These are phyloP conservation scores for Paratilapia polleni DNA, from an alignment of 2,113 vertebrate species.

Conservation along the genomic window DNA sequence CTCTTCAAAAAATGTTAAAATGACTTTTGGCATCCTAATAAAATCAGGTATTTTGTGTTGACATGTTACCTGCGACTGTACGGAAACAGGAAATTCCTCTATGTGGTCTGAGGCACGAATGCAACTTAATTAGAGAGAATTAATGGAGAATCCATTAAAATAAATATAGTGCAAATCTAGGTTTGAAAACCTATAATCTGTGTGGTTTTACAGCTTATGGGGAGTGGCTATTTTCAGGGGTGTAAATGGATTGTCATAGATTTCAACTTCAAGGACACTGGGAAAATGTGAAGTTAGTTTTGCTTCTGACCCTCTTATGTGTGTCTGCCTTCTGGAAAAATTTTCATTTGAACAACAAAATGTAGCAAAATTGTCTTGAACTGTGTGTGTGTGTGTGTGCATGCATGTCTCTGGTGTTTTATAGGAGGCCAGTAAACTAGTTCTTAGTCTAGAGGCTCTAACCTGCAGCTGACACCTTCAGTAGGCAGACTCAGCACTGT, in stretches of 20 bases:
- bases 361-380: neutral
- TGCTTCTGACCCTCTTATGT: neutral
- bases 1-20: neutral
- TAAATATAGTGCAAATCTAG: neutral
- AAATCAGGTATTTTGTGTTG: neutral
- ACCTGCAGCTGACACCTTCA: conserved; percentile 32
- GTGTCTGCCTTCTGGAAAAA: conserved; percentile 16
- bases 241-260: conserved; percentile 1
- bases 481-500: conserved; percentile 46
- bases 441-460: conserved; percentile 6
- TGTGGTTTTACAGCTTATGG: neutral
- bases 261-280: conserved; percentile 1
- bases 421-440: conserved; percentile 21
- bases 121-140: neutral
- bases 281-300: neutral
- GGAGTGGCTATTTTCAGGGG: neutral
- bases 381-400: neutral
- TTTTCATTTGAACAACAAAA: conserved; percentile 28
- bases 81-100: neutral
- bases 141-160: neutral
- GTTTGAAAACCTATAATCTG: neutral
- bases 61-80: neutral
- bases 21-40: neutral
- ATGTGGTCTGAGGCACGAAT: neutral
- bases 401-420: conserved; percentile 11